These are phyloP conservation scores for Danio aesculapii DNA, from an alignment of 2,797 vertebrate species.

Conservation along the genomic window DNA sequence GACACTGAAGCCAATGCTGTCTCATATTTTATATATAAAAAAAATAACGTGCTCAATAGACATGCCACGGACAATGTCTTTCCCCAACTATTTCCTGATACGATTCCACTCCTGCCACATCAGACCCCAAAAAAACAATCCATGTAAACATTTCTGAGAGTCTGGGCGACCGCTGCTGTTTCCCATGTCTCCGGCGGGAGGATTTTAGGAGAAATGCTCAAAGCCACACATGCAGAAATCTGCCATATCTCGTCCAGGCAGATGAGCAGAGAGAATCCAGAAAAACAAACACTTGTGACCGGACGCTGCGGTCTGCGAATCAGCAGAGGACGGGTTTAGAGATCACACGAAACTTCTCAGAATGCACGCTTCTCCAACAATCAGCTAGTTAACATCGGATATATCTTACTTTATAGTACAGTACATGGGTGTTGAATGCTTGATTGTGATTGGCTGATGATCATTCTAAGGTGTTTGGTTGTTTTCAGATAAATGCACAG, in stretches of 20 bases:
- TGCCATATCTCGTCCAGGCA: constrained; percentile 7
- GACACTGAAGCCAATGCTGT: neutral
- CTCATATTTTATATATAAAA: neutral
- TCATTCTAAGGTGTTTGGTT: too few species aligned
- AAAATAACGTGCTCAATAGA: constrained; percentile 7
- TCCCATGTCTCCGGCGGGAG: neutral
- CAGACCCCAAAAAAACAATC: constrained; percentile 32
- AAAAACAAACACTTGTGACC: neutral
- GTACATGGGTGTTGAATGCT: too few species aligned
- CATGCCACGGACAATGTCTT: constrained; percentile 7
- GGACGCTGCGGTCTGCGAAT: neutral
- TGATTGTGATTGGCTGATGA: too few species aligned
- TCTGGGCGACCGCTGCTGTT: constrained; percentile 11
- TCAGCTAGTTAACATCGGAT: neutral
- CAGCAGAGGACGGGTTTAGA: neutral
- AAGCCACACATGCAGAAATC: constrained; percentile 13
- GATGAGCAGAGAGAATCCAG: neutral
- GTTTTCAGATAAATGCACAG: too few species aligned
- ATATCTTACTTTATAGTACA: neutral
- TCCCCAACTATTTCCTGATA: constrained; percentile 26
- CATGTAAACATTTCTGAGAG: constrained; percentile 38
- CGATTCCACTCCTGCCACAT: constrained; percentile 23
- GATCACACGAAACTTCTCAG: neutral
- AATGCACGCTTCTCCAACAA: neutral
- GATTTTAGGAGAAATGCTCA: constrained; percentile 1